Percentiles rank a stretch among this genome's conserved stretches.
phyloP scores from a whole-genome alignment of 1,140 invertebrate genomes.

The Olivierus martensii region DNA sequence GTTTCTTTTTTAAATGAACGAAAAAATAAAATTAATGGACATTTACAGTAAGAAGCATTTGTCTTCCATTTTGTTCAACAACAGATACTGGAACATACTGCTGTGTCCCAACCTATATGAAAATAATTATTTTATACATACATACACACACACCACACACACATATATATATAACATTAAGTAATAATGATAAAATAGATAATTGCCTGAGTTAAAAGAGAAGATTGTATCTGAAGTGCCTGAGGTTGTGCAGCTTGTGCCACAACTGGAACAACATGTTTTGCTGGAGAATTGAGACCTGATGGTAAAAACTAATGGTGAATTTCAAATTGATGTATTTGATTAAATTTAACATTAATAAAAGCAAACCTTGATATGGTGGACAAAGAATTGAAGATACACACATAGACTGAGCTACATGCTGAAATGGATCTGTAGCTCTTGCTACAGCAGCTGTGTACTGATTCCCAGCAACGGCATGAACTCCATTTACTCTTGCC shows the following conservation, averaged over 20 bases:
- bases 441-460: constrained; percentile 48
- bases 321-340: no score
- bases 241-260: constrained; percentile 48
- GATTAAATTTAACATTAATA: no score
- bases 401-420: constrained; percentile 47
- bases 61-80: constrained; percentile 48
- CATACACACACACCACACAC: no score
- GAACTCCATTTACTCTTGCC: constrained; percentile 17
- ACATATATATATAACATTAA: no score
- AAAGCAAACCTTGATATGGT: constrained; percentile 46
- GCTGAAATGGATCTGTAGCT: constrained; percentile 47
- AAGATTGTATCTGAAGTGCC: constrained; percentile 38
- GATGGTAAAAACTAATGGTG: constrained; percentile 13
- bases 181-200: no score
- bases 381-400: constrained; percentile 86
- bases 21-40: not conserved
- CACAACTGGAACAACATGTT: constrained; percentile 75
- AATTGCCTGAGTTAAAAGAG: constrained; percentile 32
- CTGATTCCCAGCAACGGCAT: constrained; percentile 44
- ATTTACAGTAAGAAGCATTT: constrained; percentile 37
- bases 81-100: constrained; percentile 86
- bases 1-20: not conserved
- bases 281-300: constrained; percentile 60
- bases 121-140: no score
- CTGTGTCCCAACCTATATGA: constrained; percentile 40